Base-by-base conservation (phyloP, 2,797 vertebrate genomes). In the Poeciliopsis infans region DNA sequence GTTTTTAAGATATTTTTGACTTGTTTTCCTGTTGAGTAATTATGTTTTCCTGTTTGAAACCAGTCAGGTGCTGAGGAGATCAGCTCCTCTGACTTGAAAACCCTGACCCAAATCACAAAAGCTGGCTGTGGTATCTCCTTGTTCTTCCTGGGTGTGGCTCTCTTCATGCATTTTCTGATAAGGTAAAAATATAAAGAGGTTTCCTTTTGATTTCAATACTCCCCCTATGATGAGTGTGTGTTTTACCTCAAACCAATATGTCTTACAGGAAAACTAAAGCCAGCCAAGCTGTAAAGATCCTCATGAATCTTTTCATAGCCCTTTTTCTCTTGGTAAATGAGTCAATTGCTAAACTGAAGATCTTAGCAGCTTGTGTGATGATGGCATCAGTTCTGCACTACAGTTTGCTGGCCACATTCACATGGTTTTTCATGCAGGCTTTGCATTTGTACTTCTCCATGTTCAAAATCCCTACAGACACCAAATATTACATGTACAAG, bases 401-500 rank as follows among this genome's bases (percentile, higher is more conserved):
- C 81, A 75, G 81, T n/a, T 80, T 94, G 90, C 16, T 95, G 71
- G 79, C 89, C 64, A 91, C 93, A 2, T 90, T 92, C 43, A 89
- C 57, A 83, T 95, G 93, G 92, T 94, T 94, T 82, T 89, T 91
- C 20, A 74, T 94, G 15, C 74, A 94, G 88, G 90, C 88, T 11
- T 74, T 95, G 25, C 92, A 95, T 80, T n/a, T 95, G 51, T 92
- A 81, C 86, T 73, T 45, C 43, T 12, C 12, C 43, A 0, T 45
- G 43, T 45, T 45, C 43, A 45, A 3, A 45, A 12, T 45, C 11
- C 11, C 43, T 45, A 45, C 47, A 28, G 31, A 74, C 10, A 80
- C 81, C 49, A 83, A 83, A 51, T 47, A 83, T 46, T 95, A 93
- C 80, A 79, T 92, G 76, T 3, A 1, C 8, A 91, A 87, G 80